Evolutionary conservation across 2,113 vertebrate species (phyloP).

Genomic region (Notothenia rossii): DNA sequence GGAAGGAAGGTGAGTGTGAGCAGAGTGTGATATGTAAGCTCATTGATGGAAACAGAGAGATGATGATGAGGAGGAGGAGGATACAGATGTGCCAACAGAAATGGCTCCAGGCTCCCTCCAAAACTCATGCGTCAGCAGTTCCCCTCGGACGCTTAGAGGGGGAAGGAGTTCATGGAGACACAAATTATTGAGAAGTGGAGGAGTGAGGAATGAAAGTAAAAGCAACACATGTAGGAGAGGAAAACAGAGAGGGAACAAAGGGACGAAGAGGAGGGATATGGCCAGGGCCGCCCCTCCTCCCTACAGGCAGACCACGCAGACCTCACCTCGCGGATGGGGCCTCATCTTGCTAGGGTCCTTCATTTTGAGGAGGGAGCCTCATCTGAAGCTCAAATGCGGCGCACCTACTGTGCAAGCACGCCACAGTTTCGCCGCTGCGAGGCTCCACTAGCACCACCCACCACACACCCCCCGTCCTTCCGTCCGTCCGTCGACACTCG

Average conservation of each 20-base stretch:
- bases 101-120: slow-evolving; percentile 12
- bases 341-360: too few species aligned
- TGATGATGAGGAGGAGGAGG: slow-evolving; percentile 35
- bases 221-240: not conserved
- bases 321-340: too few species aligned
- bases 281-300: too few species aligned
- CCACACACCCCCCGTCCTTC: too few species aligned
- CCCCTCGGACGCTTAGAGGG: not conserved
- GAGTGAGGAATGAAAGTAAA: not conserved
- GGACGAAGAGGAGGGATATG: not conserved
- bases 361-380: too few species aligned
- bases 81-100: slow-evolving; percentile 17
- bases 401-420: too few species aligned
- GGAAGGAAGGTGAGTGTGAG: not conserved
- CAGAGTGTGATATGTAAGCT: not conserved
- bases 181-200: not conserved
- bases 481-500: too few species aligned
- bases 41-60: not conserved
- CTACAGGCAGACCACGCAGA: too few species aligned
- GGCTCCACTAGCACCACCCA: too few species aligned
- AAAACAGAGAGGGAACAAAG: slow-evolving; percentile 1
- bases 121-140: not conserved
- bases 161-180: not conserved
- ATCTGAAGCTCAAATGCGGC: too few species aligned
- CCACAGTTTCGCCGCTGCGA: too few species aligned